Percentiles rank a stretch among this genome's conserved stretches.
Conservation (phyloP, 2,113 vertebrate species). For the Pungitius pungitius region DNA sequence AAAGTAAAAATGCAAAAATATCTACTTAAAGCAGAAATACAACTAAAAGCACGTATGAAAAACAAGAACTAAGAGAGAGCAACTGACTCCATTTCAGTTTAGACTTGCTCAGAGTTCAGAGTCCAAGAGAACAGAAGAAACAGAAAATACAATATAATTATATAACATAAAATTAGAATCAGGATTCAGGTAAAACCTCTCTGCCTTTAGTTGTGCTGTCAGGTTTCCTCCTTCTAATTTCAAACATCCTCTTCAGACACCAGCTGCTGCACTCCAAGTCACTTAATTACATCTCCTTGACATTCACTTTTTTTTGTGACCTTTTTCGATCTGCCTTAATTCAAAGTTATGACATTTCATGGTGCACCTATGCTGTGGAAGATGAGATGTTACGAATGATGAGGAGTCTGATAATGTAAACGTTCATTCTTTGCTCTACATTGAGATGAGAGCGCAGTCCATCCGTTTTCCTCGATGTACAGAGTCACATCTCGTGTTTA, state of each 20-base stretch:
- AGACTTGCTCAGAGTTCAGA: background rate
- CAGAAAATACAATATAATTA: background rate
- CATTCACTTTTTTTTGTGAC: constrained; percentile 12
- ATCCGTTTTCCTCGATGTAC: constrained; percentile 1
- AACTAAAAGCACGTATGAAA: background rate
- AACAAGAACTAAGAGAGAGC: background rate
- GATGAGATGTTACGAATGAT: background rate
- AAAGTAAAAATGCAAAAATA: background rate
- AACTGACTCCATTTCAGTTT: background rate
- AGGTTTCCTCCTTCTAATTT: constrained; percentile 21
- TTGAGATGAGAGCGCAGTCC: background rate
- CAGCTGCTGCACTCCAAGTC: constrained; percentile 26
- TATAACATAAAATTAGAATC: constrained; percentile 12
- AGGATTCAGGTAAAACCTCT: constrained; percentile 22
- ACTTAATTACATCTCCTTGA: constrained; percentile 18
- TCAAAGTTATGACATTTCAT: background rate
- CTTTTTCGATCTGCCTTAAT: background rate
- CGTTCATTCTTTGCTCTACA: background rate
- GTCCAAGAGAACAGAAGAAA: background rate
- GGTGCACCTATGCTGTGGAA: background rate
- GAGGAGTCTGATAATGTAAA: background rate
- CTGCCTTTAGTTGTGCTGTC: constrained; percentile 36
- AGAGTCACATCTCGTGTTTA: background rate
- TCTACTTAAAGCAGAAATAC: background rate
- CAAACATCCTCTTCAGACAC: constrained; percentile 38